Conservation (phyloP, 2,113 vertebrate species). For the Entomyzon cyanotis region DNA sequence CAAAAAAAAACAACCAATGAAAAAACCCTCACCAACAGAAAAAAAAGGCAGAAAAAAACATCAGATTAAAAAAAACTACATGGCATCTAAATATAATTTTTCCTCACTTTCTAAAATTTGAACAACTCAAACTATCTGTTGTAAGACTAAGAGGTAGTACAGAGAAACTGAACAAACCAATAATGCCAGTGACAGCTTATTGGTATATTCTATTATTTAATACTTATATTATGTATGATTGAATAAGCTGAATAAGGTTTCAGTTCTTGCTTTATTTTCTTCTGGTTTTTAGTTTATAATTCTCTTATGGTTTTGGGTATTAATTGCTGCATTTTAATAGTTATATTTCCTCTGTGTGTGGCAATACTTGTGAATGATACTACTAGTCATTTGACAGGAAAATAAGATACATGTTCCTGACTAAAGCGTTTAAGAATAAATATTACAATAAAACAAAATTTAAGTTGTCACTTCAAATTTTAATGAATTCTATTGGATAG, state of each 20-base stretch:
- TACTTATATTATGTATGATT: not conserved
- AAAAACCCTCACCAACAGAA: not conserved
- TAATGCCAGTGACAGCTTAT: not conserved
- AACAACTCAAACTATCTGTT: not conserved
- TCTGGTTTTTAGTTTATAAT: not conserved
- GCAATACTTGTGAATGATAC: not conserved
- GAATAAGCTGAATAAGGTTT: not conserved
- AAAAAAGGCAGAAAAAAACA: not conserved
- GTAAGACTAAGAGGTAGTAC: not conserved
- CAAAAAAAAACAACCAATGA: too few relatives aligned
- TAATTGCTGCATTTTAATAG: not conserved
- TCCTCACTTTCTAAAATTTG: conserved; percentile 31
- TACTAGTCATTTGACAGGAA: not conserved
- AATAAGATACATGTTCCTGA: not conserved
- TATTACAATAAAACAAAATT: not conserved
- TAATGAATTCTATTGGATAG: not conserved
- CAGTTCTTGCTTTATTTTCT: not conserved
- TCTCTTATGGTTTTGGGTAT: not conserved
- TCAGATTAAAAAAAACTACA: not conserved
- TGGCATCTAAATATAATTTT: not conserved
- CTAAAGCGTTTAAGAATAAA: not conserved
- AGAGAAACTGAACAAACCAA: not conserved
- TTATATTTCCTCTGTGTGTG: not conserved
- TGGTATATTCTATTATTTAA: not conserved
- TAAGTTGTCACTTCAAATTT: not conserved